Conservation (phyloP, 2,113 vertebrate species). For the Vulpes ferrilata region DNA sequence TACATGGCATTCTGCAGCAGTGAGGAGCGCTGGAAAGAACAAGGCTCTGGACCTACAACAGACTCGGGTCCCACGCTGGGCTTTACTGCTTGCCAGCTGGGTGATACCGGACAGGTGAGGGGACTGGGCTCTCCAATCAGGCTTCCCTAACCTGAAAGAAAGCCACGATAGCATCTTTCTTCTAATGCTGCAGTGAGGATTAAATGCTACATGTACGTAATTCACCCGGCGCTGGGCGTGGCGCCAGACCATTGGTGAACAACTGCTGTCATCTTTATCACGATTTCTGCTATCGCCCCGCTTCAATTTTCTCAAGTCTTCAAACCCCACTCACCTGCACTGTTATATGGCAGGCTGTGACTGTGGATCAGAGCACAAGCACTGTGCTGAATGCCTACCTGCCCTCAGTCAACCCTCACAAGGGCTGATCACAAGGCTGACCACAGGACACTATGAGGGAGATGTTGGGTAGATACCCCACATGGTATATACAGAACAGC, state of each 20-base stretch:
- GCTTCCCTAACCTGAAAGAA: neutral
- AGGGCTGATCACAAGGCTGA: too few relatives aligned
- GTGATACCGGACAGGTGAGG: accelerated
- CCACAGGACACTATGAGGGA: accelerated
- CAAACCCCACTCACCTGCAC: too few relatives aligned
- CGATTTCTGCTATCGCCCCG: neutral
- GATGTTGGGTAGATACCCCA: neutral
- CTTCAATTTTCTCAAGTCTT: neutral
- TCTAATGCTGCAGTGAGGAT: accelerated
- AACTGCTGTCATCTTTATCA: neutral
- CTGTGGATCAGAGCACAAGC: neutral
- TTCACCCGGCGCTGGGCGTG: accelerated
- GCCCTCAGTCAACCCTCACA: neutral
- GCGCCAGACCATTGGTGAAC: neutral
- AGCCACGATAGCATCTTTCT: too few relatives aligned
- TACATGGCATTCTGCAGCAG: neutral
- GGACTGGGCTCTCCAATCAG: accelerated
- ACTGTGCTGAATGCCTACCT: too few relatives aligned
- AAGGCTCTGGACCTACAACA: neutral
- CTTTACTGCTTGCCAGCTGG: neutral
- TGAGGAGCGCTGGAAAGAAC: neutral
- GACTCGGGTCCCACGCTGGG: neutral
- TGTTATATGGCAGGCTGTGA: accelerated
- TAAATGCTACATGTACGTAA: accelerated
- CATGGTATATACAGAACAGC: neutral